A percentile compares a stretch with the other conserved stretches of the same genome.
Evolutionary conservation across 2,888 invertebrate genomes (phyloP).

Genomic region (Empis livida): DNA sequence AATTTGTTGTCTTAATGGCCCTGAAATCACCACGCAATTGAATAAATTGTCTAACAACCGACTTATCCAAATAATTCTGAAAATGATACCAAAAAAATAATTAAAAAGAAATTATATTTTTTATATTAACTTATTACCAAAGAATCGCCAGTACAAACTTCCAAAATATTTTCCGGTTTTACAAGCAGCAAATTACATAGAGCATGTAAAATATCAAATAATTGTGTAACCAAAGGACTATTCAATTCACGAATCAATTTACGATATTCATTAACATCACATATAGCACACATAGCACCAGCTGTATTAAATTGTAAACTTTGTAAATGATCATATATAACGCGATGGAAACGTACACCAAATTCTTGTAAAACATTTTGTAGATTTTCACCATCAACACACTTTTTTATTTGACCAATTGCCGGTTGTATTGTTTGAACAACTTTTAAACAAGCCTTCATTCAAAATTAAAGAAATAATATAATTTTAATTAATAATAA

Average conservation of each 20-base stretch:
- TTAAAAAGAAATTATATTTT: not conserved
- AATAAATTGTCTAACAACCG: slow-evolving; percentile 83
- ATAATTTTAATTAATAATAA: not conserved
- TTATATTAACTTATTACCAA: slow-evolving; percentile 50
- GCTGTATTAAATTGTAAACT: slow-evolving; percentile 91
- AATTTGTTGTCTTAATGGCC: slow-evolving; percentile 59
- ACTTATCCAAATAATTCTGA: slow-evolving; percentile 80
- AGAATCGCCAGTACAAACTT: slow-evolving; percentile 89
- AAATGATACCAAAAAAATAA: slow-evolving; percentile 30
- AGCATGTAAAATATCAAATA: slow-evolving; percentile 94
- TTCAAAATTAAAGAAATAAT: slow-evolving; percentile 5
- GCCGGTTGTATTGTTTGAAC: slow-evolving; percentile 68
- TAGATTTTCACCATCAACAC: slow-evolving; percentile 86
- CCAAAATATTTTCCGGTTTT: slow-evolving; percentile 90
- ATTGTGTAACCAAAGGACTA: slow-evolving; percentile 63
- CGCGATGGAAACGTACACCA: slow-evolving; percentile 82
- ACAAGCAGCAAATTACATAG: slow-evolving; percentile 90
- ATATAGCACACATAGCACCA: slow-evolving; percentile 95
- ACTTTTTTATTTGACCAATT: slow-evolving; percentile 63
- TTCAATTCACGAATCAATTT: slow-evolving; percentile 64
- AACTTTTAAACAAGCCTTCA: slow-evolving; percentile 69
- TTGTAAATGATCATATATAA: slow-evolving; percentile 87
- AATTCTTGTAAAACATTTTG: slow-evolving; percentile 76
- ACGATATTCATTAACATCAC: slow-evolving; percentile 95
- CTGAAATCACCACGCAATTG: slow-evolving; percentile 91